Evolutionary conservation across 2,888 invertebrate genomes (phyloP).

Genomic region (Cheilosia vernalis): DNA sequence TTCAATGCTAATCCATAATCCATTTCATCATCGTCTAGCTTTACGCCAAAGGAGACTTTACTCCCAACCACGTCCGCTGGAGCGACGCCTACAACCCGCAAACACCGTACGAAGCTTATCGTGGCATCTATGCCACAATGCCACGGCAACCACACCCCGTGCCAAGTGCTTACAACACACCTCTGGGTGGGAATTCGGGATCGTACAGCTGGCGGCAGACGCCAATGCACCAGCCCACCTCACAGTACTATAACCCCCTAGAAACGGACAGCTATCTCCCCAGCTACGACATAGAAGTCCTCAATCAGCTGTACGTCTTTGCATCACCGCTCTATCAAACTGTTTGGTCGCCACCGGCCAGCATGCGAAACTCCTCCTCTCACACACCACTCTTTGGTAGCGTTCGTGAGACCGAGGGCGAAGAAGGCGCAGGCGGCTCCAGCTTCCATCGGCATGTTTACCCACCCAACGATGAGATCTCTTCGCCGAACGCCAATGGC

Average conservation of each 20-base stretch:
- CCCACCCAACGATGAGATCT: constrained; percentile 82
- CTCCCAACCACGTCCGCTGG: constrained; percentile 86
- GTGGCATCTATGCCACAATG: constrained; percentile 85
- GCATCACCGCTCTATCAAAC: constrained; percentile 83
- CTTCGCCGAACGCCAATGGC: constrained; percentile 82
- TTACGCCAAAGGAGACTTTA: constrained; percentile 87
- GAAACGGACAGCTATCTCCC: constrained; percentile 83
- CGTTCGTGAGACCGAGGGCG: constrained; percentile 81
- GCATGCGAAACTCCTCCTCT: constrained; percentile 82
- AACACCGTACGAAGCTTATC: constrained; percentile 86
- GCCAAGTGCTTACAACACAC: constrained; percentile 82
- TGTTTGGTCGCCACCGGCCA: constrained; percentile 83
- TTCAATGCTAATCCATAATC: constrained; percentile 1
- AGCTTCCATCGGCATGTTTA: constrained; percentile 82
- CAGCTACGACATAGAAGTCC: constrained; percentile 83
- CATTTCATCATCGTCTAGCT: constrained; percentile 78
- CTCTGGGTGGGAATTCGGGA: constrained; percentile 78
- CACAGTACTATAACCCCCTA: constrained; percentile 82
- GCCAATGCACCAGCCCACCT: constrained; percentile 83
- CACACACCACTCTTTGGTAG: constrained; percentile 83
- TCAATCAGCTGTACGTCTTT: constrained; percentile 83
- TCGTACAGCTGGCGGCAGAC: constrained; percentile 83
- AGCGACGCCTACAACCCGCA: constrained; percentile 87
- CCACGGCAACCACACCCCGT: constrained; percentile 80
- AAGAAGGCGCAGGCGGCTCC: constrained; percentile 80